Base-by-base conservation (phyloP, 2,888 invertebrate species). In the Drosophila rellima region DNA sequence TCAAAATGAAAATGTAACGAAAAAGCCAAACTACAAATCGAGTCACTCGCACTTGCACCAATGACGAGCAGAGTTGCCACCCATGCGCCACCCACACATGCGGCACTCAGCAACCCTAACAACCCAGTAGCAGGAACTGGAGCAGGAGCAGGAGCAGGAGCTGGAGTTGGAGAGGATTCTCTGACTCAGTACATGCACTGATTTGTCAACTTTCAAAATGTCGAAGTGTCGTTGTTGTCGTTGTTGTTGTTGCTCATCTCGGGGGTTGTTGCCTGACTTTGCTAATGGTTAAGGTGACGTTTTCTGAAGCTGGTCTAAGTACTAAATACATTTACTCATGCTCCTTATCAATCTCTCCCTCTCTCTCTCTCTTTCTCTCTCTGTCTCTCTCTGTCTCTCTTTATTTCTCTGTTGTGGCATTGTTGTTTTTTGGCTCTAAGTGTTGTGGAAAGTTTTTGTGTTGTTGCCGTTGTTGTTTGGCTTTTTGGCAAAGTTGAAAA, bases 141-240 rank as follows among this genome's bases (percentile, higher is more conserved):
- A 29, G 17, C 6, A 29, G 31, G 11, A 31, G 11, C 8, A 2
- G 18, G 18, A 17, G 8, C 13, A 2, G 18, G n/a, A 17, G 10
- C 48, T 8, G 18, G 13, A 31, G 48, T 33, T 48, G 48, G 17
- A 18, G 44, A 23, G 29, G 56, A 47, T 62, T 37, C 51, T 51
- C 42, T 29, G 10, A 2, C 45, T 45, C 20, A n/a, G 62, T 71
- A 86, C 84, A 88, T 83, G 83, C 88, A 89, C 87, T 88, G 88
- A 88, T 88, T 88, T 88, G 88, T 88, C 89, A 88, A 89, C 88
- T 89, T 89, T 87, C 64, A 84, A 88, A 86, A 88, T 88, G 86
- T 88, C 87, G 87, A 88, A 85, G 82, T 88, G 88, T 82, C 69
- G 81, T 67, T 63, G 75, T 20, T 15, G 45, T 13, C 11, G 29